phyloP scores from a whole-genome alignment of 2,888 invertebrate species.

The Gandaritis pyraliata region DNA sequence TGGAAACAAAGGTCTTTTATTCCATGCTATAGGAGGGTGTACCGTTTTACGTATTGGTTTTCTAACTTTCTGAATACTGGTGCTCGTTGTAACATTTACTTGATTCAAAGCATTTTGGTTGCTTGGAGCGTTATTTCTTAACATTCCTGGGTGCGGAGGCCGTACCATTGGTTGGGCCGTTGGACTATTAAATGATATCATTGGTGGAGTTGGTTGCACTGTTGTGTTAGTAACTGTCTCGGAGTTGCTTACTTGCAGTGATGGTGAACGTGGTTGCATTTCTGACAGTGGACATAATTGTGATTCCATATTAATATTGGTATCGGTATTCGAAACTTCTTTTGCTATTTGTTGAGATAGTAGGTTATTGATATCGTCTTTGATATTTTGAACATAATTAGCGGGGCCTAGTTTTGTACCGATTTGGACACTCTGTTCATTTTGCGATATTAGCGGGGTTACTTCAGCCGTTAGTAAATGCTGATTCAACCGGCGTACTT shows the following conservation, averaged over 20 bases:
- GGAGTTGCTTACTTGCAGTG: neutral
- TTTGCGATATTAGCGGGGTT: constrained; percentile 57
- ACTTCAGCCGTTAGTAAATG: constrained; percentile 69
- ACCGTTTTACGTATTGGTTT: constrained; percentile 16
- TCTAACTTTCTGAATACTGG: constrained; percentile 8
- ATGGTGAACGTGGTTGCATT: constrained; percentile 3
- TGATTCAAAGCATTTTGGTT: neutral
- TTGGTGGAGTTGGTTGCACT: no score
- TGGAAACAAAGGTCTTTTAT: constrained; percentile 3
- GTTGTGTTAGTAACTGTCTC: neutral
- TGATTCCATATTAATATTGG: neutral
- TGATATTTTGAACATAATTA: constrained; percentile 18
- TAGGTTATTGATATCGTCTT: constrained; percentile 22
- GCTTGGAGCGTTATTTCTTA: neutral
- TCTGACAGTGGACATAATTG: neutral
- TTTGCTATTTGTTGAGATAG: constrained; percentile 13
- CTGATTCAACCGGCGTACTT: constrained; percentile 66
- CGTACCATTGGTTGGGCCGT: neutral
- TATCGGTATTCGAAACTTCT: neutral
- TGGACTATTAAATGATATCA: constrained; percentile 1
- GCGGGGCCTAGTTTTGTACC: neutral
- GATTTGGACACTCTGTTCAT: constrained; percentile 6
- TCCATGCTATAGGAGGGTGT: constrained; percentile 26
- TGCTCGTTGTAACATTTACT: neutral
- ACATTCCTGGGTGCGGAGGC: neutral